Base-by-base conservation (phyloP, 2,113 vertebrate species). In the Apistogramma diplotaenia region DNA sequence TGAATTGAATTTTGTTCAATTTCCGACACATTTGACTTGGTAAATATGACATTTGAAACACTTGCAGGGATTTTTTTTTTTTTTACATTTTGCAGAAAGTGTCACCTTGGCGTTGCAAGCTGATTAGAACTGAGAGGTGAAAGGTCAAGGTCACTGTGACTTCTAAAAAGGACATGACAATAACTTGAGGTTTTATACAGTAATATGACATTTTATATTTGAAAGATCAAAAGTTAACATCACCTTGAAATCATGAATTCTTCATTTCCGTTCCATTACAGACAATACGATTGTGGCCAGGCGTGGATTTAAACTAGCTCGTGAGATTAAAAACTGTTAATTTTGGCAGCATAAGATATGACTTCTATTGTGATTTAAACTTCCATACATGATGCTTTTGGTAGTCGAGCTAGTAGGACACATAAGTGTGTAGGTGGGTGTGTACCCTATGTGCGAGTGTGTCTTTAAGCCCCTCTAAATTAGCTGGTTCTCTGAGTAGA, bases 401-500 rank as follows among this genome's bases (percentile, higher is more conserved):
- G 76, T 49, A n/a, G 67, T 74, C 12, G n/a, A 37, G 72, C 35
- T 57, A 58, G n/a, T 43, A 12, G 4, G 23, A 55, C 21, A 7
- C 8, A 2, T 79, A 58, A 12, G 56, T 51, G 62, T 53, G 31
- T 58, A 27, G 40, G 55, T 57, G 54, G 61, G 79, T 80, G 59
- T 78, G 55, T 79, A 65, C 55, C 40, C 33, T 67, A 55, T 78
- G 73, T 80, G 87, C 35, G 46, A 46, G 84, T 86, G 82, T 82
- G 80, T 90, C 87, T 91, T 81, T 83, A 89, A 92, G 82, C 85
- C 86, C 49, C 72, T 91, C 89, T 87, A 94, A 93, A 94, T 94
- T 91, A 93, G 85, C 89, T 91, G 82, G 78, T 92, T 94, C 90
- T 92, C 85, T 89, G 87, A 76, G 85, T 92, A 88, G 92, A 91